phyloP scores from a whole-genome alignment of 2,797 vertebrate genomes.

The Anas bernieri region DNA sequence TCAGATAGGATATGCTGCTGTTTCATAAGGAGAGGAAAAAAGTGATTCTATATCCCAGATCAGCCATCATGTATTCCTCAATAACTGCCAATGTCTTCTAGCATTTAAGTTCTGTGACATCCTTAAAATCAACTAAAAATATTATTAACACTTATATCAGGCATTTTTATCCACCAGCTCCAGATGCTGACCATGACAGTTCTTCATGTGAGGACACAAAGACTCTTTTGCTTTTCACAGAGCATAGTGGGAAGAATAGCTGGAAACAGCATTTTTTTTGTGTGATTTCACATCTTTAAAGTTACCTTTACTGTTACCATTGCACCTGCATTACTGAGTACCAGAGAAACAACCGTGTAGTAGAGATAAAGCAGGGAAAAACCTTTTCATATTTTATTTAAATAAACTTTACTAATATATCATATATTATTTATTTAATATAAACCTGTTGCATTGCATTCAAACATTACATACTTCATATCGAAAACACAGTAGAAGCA shows the following conservation, averaged over 20 bases:
- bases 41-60: background rate
- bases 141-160: background rate
- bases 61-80: background rate
- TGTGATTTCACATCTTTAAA: background rate
- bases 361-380: background rate
- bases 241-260: background rate
- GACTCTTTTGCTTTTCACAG: background rate
- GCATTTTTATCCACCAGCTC: background rate
- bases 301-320: background rate
- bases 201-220: background rate
- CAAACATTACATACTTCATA: background rate
- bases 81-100: background rate
- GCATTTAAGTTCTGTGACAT: background rate
- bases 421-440: background rate
- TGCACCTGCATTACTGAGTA: background rate
- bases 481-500: background rate
- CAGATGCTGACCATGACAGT: background rate
- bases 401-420: background rate
- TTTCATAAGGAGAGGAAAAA: background rate
- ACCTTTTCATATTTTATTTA: background rate
- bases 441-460: background rate
- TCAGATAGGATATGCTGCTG: background rate
- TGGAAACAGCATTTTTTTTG: background rate
- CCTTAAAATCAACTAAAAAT: background rate
- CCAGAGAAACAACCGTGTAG: background rate